Conservation (phyloP, 1,140 invertebrate genomes). For the Philopotamus ludificatus region DNA sequence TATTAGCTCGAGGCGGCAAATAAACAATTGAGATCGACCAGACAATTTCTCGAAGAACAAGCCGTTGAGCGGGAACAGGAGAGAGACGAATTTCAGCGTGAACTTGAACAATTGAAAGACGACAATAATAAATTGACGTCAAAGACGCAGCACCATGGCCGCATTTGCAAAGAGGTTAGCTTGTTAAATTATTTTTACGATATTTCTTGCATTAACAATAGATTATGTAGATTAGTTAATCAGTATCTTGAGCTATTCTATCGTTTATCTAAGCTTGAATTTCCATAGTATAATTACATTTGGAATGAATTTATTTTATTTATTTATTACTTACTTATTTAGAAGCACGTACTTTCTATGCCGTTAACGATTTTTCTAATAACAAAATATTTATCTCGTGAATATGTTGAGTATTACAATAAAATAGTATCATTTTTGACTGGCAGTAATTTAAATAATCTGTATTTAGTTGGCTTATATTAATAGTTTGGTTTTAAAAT, state of each 20-base stretch:
- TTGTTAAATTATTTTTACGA: not conserved
- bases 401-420: not conserved
- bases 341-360: too few species aligned
- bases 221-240: too few species aligned
- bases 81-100: slow-evolving; percentile 70
- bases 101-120: slow-evolving; percentile 61
- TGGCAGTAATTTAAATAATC: too few species aligned
- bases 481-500: not conserved
- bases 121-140: slow-evolving; percentile 64
- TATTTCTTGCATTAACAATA: too few species aligned
- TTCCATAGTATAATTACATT: too few species aligned
- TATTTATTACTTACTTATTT: too few species aligned
- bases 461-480: not conserved
- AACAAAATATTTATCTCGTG: too few species aligned
- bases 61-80: slow-evolving; percentile 74
- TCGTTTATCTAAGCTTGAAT: too few species aligned
- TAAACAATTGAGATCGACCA: slow-evolving; percentile 70
- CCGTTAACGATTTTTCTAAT: too few species aligned
- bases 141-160: slow-evolving; percentile 58
- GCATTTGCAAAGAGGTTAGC: slow-evolving; percentile 56
- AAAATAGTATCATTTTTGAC: too few species aligned
- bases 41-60: slow-evolving; percentile 78
- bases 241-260: too few species aligned
- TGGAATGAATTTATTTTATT: too few species aligned
- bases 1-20: slow-evolving; percentile 74